Percentiles rank a stretch among this genome's conserved stretches.
These are phyloP conservation scores for Agrypnia vestita DNA, from an alignment of 1,140 invertebrate species.

Conservation along the genomic window DNA sequence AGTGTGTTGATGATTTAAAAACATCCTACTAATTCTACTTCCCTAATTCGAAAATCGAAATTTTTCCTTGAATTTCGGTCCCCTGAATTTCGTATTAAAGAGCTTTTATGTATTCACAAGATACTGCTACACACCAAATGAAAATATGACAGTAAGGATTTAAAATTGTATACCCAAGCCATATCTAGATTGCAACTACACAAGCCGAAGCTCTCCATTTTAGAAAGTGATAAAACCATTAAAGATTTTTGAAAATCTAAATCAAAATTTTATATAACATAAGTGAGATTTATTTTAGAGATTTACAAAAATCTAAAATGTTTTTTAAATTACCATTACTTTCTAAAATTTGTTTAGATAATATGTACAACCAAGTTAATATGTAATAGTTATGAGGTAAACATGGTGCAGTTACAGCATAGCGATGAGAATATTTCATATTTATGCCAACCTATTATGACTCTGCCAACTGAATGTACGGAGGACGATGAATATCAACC, in stretches of 20 bases:
- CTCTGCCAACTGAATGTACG: conserved; percentile 69
- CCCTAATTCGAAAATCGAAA: no score
- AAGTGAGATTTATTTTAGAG: not conserved
- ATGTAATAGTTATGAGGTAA: conserved; percentile 25
- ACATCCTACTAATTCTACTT: no score
- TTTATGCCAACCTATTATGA: conserved; percentile 72
- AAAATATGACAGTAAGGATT: not conserved
- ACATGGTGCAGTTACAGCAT: conserved; percentile 1
- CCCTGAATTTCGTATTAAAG: no score
- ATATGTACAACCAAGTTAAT: conserved; percentile 20
- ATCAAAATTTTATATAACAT: not conserved
- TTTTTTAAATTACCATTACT: no score
- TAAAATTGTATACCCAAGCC: conserved; percentile 5
- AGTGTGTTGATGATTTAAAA: no score
- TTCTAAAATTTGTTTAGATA: no score
- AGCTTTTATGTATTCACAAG: no score
- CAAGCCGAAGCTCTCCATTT: conserved; percentile 3
- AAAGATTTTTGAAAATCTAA: conserved; percentile 1
- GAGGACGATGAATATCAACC: conserved; percentile 10
- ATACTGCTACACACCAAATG: not conserved
- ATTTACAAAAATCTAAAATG: no score
- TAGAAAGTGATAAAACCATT: not conserved
- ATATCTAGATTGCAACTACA: conserved; percentile 4
- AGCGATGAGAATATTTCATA: not conserved
- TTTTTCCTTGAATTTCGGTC: no score